phyloP scores from a whole-genome alignment of 2,113 vertebrate species.

The Fulmarus glacialis region DNA sequence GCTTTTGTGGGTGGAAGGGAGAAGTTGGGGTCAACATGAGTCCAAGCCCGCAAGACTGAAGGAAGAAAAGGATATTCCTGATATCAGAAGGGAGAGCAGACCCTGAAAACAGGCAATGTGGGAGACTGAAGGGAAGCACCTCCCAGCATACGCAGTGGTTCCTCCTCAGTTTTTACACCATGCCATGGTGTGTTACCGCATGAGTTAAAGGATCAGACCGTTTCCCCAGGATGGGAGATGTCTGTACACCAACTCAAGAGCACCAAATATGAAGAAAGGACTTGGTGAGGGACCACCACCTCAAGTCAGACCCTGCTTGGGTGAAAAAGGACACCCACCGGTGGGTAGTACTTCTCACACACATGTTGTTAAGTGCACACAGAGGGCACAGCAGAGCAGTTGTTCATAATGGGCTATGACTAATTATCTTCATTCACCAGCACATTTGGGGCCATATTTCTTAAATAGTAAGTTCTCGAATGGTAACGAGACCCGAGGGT shows the following conservation, averaged over 20 bases:
- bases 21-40: fast-evolving
- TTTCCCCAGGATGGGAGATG: background rate
- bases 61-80: background rate
- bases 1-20: background rate
- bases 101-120: background rate
- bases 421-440: background rate
- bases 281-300: background rate
- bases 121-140: background rate
- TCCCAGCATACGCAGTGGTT: background rate
- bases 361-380: background rate
- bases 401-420: background rate
- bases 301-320: background rate
- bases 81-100: background rate
- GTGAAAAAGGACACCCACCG: background rate
- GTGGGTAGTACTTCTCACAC: background rate
- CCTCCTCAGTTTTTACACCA: background rate
- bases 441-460: background rate
- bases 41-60: background rate
- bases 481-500: background rate
- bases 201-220: background rate
- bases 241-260: background rate
- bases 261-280: background rate
- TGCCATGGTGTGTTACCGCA: fast-evolving
- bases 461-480: background rate
- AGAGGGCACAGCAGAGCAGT: background rate